Base-by-base conservation (phyloP, 2,888 invertebrate genomes). In the Drosophila affinis region DNA sequence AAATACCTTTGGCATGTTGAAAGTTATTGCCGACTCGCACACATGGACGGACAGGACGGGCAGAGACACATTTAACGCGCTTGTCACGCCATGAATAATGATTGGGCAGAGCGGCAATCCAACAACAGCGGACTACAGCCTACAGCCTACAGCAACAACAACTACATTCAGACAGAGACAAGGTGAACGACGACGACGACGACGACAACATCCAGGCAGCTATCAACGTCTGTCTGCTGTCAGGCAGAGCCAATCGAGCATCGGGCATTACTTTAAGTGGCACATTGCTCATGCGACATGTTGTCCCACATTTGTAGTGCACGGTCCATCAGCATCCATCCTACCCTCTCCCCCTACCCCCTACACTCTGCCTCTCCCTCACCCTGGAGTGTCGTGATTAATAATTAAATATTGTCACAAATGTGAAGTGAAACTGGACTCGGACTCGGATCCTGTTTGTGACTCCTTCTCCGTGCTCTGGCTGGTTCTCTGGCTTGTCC, bases 31-130 rank as follows among this genome's bases (percentile, higher is more conserved):
- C 87, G 71, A 70, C 61, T 71, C 77, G 55, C 69, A 64, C 70
- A 54, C 54, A 55, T 54, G 32, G 55, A 59, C 55, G 21, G 21
- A 21, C 21, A 18, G 18, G 21, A 52, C 18, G 18, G 24, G 21
- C 59, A 61, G 65, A 62, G 77, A 76, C 71, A 76, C 87, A 77
- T 81, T 88, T 88, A 75, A 76, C 74, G 81, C 69, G 76, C 79
- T 80, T 86, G 85, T 88, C 85, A 86, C 87, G 88, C 88, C 83
- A 84, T 88, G 88, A 85, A 85, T 88, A 85, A 85, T 86, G 88
- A 79, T 88, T 81, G 81, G 76, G 73, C 81, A 74, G 71, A 62
- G 45, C 61, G 62, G 47, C 52, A 57, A 27, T n/a, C 29, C 62
- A 59, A 34, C 52, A 57, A 67, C 45, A 9, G n/a, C n/a, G 55